phyloP scores from a whole-genome alignment of 2,797 vertebrate genomes.

The Leuciscus waleckii region DNA sequence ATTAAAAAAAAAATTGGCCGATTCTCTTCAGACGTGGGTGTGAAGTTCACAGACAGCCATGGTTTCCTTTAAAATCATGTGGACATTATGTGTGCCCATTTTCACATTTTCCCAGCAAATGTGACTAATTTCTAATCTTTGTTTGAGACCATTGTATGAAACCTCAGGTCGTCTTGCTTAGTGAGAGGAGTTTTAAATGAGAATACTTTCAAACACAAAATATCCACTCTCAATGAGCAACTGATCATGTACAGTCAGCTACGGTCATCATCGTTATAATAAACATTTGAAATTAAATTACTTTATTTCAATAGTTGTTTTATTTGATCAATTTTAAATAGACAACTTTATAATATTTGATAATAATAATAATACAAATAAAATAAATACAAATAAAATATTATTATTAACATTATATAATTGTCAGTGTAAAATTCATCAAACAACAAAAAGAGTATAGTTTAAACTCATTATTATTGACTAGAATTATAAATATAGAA shows the following conservation, averaged over 20 bases:
- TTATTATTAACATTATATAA: too few relatives aligned
- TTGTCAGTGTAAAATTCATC: too few relatives aligned
- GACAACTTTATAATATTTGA: too few relatives aligned
- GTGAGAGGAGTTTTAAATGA: constrained; percentile 3
- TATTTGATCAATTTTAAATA: too few relatives aligned
- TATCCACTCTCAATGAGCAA: not conserved
- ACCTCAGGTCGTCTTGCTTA: not conserved
- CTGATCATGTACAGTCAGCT: not conserved
- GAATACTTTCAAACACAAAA: not conserved
- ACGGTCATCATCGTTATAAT: not conserved
- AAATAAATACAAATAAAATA: too few relatives aligned
- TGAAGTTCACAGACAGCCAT: not conserved
- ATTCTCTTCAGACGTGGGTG: not conserved
- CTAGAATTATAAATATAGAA: too few relatives aligned
- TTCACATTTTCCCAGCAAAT: not conserved
- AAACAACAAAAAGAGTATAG: too few relatives aligned
- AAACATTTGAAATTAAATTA: too few relatives aligned
- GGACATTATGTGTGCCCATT: not conserved
- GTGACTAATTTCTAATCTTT: not conserved
- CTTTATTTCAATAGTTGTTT: too few relatives aligned
- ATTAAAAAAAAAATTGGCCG: too few relatives aligned
- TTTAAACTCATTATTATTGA: too few relatives aligned
- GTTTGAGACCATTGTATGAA: not conserved
- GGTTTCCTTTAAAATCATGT: not conserved
- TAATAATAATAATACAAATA: too few relatives aligned